Evolutionary conservation across 2,888 invertebrate genomes (phyloP).

Genomic region (Tanypteryx hageni): DNA sequence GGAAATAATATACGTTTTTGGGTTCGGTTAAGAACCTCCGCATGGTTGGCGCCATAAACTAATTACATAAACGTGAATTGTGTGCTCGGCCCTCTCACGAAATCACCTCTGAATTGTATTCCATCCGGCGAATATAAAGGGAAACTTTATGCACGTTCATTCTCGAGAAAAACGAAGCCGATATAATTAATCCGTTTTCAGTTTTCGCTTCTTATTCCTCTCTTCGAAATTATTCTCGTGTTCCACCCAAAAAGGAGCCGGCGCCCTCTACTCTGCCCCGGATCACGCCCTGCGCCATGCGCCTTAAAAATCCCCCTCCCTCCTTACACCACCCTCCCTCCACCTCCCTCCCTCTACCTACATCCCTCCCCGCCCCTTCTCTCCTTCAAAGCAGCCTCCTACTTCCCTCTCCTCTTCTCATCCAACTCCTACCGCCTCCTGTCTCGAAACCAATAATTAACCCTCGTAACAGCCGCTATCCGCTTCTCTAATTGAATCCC

Average conservation of each 20-base stretch:
- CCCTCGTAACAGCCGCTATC: conserved; percentile 63
- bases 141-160: conserved; percentile 28
- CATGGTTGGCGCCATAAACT: not conserved
- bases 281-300: too few species aligned
- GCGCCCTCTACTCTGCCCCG: not conserved
- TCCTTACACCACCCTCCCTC: not conserved
- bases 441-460: conserved; percentile 59
- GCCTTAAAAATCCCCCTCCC: not conserved
- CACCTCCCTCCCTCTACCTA: not conserved
- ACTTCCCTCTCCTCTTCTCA: not conserved
- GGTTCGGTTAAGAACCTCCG: not conserved
- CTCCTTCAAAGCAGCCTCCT: conserved; percentile 20
- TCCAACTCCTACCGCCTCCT: not conserved
- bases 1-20: not conserved
- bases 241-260: not conserved
- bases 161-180: conserved; percentile 25
- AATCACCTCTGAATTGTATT: not conserved
- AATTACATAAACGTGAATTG: not conserved
- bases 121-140: conserved; percentile 5
- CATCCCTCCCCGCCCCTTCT: not conserved
- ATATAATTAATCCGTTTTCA: conserved; percentile 22
- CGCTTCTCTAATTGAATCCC: conserved; percentile 59
- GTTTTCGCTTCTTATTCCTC: conserved; percentile 14
- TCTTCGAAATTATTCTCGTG: conserved; percentile 17
- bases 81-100: not conserved